Conservation (phyloP, 2,797 vertebrate species). For the Tolypeutes matacus region DNA sequence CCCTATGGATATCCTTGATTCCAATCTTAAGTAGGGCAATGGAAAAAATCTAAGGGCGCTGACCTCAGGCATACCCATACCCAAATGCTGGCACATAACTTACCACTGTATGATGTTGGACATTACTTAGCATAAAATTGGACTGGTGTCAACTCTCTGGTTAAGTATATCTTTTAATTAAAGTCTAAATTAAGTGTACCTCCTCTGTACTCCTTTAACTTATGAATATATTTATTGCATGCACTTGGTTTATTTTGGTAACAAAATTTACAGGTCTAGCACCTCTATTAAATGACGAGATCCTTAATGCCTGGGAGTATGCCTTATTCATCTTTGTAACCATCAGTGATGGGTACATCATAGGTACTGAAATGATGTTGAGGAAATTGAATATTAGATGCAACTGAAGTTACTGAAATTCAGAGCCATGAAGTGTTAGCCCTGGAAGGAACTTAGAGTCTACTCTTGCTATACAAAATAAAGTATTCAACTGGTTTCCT, state of each 20-base stretch:
- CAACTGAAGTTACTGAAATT: constrained; percentile 1
- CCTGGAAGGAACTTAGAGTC: background rate
- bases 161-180: background rate
- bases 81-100: background rate
- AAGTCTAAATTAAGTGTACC: background rate
- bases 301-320: background rate
- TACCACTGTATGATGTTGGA: background rate
- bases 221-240: background rate
- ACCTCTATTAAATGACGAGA: background rate
- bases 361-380: background rate
- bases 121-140: background rate
- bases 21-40: background rate
- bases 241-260: background rate
- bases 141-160: background rate
- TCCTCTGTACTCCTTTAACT: background rate
- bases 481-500: background rate
- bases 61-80: background rate
- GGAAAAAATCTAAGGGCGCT: background rate
- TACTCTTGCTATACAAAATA: background rate
- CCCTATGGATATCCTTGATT: background rate
- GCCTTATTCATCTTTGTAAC: background rate
- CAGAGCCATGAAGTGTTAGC: background rate
- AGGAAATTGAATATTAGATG: background rate
- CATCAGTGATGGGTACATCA: background rate
- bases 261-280: background rate